Conservation (phyloP, 2,797 vertebrate species). For the Salarias fasciatus region DNA sequence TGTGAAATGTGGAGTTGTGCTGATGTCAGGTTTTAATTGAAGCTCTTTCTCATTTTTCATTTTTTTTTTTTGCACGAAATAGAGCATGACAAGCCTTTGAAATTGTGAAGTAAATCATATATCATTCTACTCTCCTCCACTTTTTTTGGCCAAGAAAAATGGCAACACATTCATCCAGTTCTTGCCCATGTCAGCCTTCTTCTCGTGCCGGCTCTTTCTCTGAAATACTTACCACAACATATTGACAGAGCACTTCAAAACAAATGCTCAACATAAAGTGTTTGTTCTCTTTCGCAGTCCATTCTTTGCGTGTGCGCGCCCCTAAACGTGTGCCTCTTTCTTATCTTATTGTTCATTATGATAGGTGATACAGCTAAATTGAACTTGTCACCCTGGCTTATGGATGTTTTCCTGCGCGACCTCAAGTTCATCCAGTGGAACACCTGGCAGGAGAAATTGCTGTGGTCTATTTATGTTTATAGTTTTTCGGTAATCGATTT, state of each 20-base stretch:
- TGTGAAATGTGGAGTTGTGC: constrained; percentile 51
- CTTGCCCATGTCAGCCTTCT: constrained; percentile 28
- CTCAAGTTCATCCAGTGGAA: constrained; percentile 25
- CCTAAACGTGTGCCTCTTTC: constrained; percentile 31
- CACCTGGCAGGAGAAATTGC: constrained; percentile 33
- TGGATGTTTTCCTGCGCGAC: constrained; percentile 55
- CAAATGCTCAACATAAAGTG: constrained; percentile 29
- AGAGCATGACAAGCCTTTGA: constrained; percentile 20
- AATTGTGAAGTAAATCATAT: constrained; percentile 30
- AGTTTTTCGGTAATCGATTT: constrained; percentile 58
- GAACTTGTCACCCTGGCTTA: constrained; percentile 38
- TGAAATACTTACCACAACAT: constrained; percentile 13
- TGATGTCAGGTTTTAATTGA: constrained; percentile 57
- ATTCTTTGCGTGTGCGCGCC: constrained; percentile 9
- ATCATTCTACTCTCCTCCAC: not conserved
- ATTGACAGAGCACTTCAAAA: constrained; percentile 9
- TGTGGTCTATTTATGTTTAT: constrained; percentile 56
- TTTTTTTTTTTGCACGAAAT: constrained; percentile 23
- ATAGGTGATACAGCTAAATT: constrained; percentile 41
- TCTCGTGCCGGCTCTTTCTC: constrained; percentile 17
- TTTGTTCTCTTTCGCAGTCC: constrained; percentile 11
- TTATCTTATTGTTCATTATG: constrained; percentile 38
- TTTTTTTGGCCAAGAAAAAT: constrained; percentile 8
- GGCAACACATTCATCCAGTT: constrained; percentile 17
- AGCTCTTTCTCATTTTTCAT: constrained; percentile 15